Evolutionary conservation across 2,113 vertebrate genomes (phyloP), one percentile per base, ranked within the genome.

Genomic region (Aythya baeri): DNA sequence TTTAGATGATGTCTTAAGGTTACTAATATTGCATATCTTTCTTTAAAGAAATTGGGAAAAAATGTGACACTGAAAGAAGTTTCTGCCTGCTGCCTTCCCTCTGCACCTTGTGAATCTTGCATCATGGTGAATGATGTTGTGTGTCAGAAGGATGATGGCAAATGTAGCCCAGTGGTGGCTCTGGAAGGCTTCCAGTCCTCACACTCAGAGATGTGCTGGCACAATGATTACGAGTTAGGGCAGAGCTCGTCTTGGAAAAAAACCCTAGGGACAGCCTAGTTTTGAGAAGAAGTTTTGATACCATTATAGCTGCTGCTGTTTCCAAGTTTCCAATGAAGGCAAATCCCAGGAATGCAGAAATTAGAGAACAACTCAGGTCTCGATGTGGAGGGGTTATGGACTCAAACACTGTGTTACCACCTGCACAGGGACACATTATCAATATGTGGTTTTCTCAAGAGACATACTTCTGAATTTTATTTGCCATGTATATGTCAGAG

Each of bases 211-310:
- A 58, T 80, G 14, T n/a, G 41, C 13, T 62, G 55, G 41, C 22
- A 83, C 2, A 2, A 6, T 74, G 31, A 95, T 76, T 66, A 73
- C n/a, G 49, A 55, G 75, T 67, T 76, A 80, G 63, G 41, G 71
- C 74, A 91, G 41, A 79, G 20, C 16, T 91, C 49, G 38, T 78
- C 80, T 58, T 89, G 73, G 29, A 82, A 74, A 77, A 86, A 86
- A 92, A 63, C 66, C 57, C 89, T 49, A 72, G 83, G 81, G 86
- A 89, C 66, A 79, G 23, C 3, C 10, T 50, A 58, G 74, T 55
- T 87, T 88, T 65, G 38, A 87, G 80, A 5, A 55, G 14, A 66
- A 80, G 44, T 91, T 95, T 58, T 76, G 95, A 89, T 74, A 58
- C 12, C 9, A 1, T 50, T 63, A 31, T 62, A 66, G 32, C 36